Base-by-base conservation (phyloP, 2,888 invertebrate genomes). In the Axea sp. region DNA sequence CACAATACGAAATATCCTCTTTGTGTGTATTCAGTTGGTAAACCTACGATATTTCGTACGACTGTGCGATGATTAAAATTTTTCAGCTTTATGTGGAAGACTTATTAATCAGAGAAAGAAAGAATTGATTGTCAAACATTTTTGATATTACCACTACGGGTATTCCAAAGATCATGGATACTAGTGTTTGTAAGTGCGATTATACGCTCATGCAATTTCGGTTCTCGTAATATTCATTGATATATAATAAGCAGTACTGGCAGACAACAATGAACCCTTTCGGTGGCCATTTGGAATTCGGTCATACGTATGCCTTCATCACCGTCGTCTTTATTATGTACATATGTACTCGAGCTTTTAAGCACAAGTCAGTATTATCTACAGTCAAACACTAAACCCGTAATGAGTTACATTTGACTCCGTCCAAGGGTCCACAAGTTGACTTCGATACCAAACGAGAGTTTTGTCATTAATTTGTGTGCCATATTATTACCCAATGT, bases 261-360 rank as follows among this genome's bases (percentile, higher is more conserved):
- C 33, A 22, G 37, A 55, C 53, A 60, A 71, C 62, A 71, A 71
- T 55, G 33, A 45, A 41, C 41, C 19, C 68, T 43, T 68, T 57
- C 68, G 43, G 30, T 30, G 51, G 55, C 22, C 72, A 43, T 59
- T 64, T 31, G 49, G 22, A 53, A 49, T 60, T 55, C 22, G 15
- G 12, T 53, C 28, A n/a, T n/a, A n/a, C n/a, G 26, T 28, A 22
- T n/a, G 39, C 49, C 49, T 62, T 49, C 22, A 7, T 24, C 30
- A 15, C 30, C 12, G 24, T 28, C 43, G 28, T 33, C 47, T 33
- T 67, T 67, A 65, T 67, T 59, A 68, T 73, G 65, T 73, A 75
- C 75, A 69, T 71, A 59, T 28, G 65, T 43, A 45, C 37, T 33
- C 67, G 73, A 26, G 69, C 75, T 75, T 76, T 77, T 78, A 78